phyloP scores from a whole-genome alignment of 2,797 vertebrate species.

The Dallia pectoralis region DNA sequence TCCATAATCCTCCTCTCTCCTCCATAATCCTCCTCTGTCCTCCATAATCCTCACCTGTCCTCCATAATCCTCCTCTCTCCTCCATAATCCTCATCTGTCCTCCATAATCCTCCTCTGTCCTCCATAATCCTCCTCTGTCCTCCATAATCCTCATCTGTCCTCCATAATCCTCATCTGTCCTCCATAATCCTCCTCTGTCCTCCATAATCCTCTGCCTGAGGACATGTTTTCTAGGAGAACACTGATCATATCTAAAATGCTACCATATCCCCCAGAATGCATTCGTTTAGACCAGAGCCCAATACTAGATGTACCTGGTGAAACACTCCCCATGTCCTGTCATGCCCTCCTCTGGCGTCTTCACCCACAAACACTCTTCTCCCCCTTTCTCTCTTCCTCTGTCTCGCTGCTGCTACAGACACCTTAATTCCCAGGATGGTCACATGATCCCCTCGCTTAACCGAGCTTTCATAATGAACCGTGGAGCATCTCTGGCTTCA shows the following conservation, averaged over 20 bases:
- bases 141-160: no score
- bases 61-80: no score
- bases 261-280: neutral
- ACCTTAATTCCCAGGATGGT: slow-evolving; percentile 67
- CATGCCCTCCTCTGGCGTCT: slow-evolving; percentile 58
- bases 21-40: no score
- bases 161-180: no score
- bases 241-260: no score
- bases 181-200: no score
- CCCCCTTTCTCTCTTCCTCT: slow-evolving; percentile 24
- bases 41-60: no score
- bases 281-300: neutral
- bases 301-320: neutral
- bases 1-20: no score
- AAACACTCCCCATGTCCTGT: slow-evolving; percentile 32
- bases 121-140: neutral
- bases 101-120: no score
- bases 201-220: slow-evolving; percentile 14
- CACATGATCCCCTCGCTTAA: slow-evolving; percentile 42
- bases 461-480: slow-evolving; percentile 38
- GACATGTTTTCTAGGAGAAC: no score
- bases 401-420: slow-evolving; percentile 8
- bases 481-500: neutral
- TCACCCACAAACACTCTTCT: slow-evolving; percentile 60
- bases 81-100: no score